Evolutionary conservation across 1,140 invertebrate genomes (phyloP).

Genomic region (Lordiphosa stackelbergi): DNA sequence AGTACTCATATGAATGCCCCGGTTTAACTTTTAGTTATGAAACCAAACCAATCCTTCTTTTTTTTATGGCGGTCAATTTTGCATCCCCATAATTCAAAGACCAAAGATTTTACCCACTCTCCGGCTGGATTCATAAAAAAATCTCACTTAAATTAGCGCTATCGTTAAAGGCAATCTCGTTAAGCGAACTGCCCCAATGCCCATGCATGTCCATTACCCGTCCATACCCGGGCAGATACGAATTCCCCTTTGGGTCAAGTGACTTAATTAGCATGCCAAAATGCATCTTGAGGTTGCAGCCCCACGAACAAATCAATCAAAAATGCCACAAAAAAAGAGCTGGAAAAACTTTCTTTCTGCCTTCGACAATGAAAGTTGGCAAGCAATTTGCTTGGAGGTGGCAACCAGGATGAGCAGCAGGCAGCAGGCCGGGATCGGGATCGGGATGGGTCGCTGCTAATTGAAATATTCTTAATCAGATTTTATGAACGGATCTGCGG

Average conservation of each 20-base stretch:
- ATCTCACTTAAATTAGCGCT: slow-evolving; percentile 26
- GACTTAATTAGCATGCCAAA: slow-evolving; percentile 71
- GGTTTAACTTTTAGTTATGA: no score
- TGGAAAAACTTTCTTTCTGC: slow-evolving; percentile 36
- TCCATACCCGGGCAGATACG: slow-evolving; percentile 1
- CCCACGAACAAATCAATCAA: slow-evolving; percentile 56
- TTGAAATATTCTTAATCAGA: slow-evolving; percentile 76
- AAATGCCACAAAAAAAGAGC: slow-evolving; percentile 17
- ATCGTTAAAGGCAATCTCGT: slow-evolving; percentile 32
- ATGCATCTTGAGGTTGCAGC: slow-evolving; percentile 18
- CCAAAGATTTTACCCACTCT: no score
- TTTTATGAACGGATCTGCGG: slow-evolving; percentile 42
- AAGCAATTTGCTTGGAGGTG: slow-evolving; percentile 23
- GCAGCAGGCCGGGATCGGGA: slow-evolving; percentile 1
- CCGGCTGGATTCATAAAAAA: slow-evolving; percentile 35
- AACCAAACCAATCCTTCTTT: no score
- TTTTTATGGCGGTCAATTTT: no score
- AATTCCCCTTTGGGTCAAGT: slow-evolving; percentile 34
- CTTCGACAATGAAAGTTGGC: slow-evolving; percentile 25
- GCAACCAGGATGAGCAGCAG: slow-evolving; percentile 9
- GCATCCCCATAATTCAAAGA: no score
- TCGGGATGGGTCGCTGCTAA: slow-evolving; percentile 35
- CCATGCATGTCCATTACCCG: slow-evolving; percentile 2
- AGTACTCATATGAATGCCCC: no score
- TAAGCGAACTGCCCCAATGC: slow-evolving; percentile 18